These are phyloP conservation scores for Pristionchus exspectatus DNA, from an alignment of 2,888 invertebrate genomes.

Conservation along the genomic window DNA sequence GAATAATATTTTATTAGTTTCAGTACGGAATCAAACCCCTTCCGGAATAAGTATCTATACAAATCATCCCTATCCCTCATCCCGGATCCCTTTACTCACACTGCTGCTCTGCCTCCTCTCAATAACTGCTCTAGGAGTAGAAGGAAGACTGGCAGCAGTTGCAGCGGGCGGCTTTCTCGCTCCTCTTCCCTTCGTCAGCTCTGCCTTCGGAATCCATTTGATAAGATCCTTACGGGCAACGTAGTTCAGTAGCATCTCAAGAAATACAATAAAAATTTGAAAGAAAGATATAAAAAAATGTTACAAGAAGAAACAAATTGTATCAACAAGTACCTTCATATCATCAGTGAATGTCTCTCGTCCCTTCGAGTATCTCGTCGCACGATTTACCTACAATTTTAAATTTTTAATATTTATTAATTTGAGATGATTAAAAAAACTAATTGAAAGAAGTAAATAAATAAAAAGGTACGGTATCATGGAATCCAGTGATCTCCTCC, in stretches of 20 bases:
- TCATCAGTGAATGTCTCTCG: conserved; percentile 65
- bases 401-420: neutral
- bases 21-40: too few relatives aligned
- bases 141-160: neutral
- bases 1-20: neutral
- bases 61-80: neutral
- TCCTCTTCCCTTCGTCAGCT: conserved; percentile 56
- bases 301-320: neutral
- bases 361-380: conserved; percentile 51
- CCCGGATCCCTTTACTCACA: neutral
- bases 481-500: conserved; percentile 85
- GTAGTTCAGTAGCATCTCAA: conserved; percentile 67
- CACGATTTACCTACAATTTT: conserved; percentile 23
- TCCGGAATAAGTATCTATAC: neutral
- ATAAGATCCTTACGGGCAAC: conserved; percentile 64
- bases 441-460: neutral
- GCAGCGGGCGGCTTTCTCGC: neutral
- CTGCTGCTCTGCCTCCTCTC: conserved; percentile 14
- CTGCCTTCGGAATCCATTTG: conserved; percentile 59
- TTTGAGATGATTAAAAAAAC: neutral
- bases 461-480: conserved; percentile 54
- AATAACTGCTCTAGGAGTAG: neutral
- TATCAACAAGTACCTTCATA: conserved; percentile 60
- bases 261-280: neutral
- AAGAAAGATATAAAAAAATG: neutral